Evolutionary conservation across 2,113 vertebrate genomes (phyloP).

Genomic region (Sinocyclocheilus anophthalmus): DNA sequence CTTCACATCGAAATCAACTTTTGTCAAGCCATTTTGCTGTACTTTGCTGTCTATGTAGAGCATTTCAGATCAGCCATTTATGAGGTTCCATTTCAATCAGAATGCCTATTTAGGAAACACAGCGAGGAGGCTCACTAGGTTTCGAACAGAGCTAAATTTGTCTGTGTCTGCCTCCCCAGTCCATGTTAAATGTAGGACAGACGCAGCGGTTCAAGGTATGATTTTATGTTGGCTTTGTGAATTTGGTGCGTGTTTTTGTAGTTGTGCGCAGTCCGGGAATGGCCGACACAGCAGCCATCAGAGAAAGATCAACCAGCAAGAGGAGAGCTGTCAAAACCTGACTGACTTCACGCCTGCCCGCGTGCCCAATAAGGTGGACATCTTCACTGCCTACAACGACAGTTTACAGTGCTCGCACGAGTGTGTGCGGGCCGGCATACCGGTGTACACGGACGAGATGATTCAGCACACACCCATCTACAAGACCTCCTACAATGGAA

Average conservation of each 20-base stretch:
- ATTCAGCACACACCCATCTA: conserved; percentile 89
- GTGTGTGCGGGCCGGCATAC: conserved; percentile 87
- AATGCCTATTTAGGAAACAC: not conserved
- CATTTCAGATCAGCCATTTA: not conserved
- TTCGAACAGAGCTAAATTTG: not conserved
- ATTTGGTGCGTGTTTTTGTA: conserved; percentile 83
- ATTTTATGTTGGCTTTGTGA: conserved; percentile 82
- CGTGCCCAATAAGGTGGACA: conserved; percentile 94
- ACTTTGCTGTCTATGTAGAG: not conserved
- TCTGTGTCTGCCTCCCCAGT: conserved; percentile 42
- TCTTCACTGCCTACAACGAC: conserved; percentile 98
- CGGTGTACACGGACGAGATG: conserved; percentile 89
- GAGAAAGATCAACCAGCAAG: conserved; percentile 95
- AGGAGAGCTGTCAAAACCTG: conserved; percentile 98
- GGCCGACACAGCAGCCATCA: conserved; percentile 92
- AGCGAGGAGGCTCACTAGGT: not conserved
- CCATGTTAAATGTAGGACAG: conserved; percentile 50
- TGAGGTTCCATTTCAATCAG: not conserved
- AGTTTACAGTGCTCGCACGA: conserved; percentile 96
- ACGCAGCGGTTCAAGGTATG: conserved; percentile 74
- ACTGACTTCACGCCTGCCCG: conserved; percentile 93
- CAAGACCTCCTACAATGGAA: conserved; percentile 94
- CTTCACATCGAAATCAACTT: not conserved
- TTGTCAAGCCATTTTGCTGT: not conserved
- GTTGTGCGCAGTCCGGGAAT: conserved; percentile 92